These are phyloP conservation scores for Marasmarcha lunaedactyla DNA, from an alignment of 2,888 invertebrate genomes.

Conservation along the genomic window DNA sequence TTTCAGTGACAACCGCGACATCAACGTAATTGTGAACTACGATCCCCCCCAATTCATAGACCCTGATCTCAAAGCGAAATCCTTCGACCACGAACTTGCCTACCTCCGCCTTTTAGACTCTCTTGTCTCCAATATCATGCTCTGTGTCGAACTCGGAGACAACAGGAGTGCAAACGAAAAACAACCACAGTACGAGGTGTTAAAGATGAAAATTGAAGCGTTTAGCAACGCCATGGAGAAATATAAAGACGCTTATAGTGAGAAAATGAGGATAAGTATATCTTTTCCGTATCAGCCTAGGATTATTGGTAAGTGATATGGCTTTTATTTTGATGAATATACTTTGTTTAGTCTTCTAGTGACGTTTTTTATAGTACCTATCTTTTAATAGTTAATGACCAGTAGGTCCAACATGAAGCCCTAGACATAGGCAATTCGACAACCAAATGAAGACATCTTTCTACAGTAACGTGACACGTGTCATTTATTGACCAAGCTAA, in stretches of 20 bases:
- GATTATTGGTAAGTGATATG: conserved; percentile 47
- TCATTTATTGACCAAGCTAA: no score
- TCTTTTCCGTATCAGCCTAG: conserved; percentile 44
- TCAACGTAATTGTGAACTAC: conserved; percentile 77
- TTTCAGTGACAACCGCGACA: conserved; percentile 81
- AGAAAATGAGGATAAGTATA: conserved; percentile 33
- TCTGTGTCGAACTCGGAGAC: conserved; percentile 45
- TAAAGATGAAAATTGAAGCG: conserved; percentile 34
- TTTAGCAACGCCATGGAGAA: conserved; percentile 39
- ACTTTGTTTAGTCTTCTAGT: no score
- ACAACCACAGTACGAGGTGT: conserved; percentile 28
- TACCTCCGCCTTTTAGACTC: conserved; percentile 48
- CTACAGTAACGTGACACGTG: no score
- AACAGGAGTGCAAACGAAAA: conserved; percentile 26
- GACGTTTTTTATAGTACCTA: no score
- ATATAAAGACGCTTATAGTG: conserved; percentile 30
- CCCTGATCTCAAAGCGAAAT: conserved; percentile 31
- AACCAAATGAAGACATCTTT: no score
- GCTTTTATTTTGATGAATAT: no score
- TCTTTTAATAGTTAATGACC: no score
- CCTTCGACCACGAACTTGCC: conserved; percentile 44
- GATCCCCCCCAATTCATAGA: conserved; percentile 69
- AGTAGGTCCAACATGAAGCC: no score
- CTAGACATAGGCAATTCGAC: no score
- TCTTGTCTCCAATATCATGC: conserved; percentile 37